phyloP scores from a whole-genome alignment of 2,888 invertebrate species.

The Nemotelus pantherinus region DNA sequence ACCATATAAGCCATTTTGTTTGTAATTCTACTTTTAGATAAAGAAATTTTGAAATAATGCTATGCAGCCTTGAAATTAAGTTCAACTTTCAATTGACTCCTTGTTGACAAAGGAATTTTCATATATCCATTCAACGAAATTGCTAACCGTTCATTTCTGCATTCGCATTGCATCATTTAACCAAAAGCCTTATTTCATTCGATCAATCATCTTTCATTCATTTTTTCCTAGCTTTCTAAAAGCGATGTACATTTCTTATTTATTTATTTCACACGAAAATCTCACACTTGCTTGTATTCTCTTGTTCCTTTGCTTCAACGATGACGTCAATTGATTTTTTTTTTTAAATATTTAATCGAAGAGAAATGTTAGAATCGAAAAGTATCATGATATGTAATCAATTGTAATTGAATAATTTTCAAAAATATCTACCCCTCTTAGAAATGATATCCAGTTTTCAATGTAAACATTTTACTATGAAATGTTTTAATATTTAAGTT shows the following conservation, averaged over 20 bases:
- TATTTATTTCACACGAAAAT: slow-evolving; percentile 22
- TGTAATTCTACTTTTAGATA: slow-evolving; percentile 30
- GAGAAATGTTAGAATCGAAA: no score
- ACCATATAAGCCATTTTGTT: slow-evolving; percentile 38
- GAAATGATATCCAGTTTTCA: no score
- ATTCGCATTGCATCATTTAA: not conserved
- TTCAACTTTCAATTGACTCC: slow-evolving; percentile 53
- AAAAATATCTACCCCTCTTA: no score
- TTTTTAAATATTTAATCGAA: not conserved
- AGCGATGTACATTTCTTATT: slow-evolving; percentile 8
- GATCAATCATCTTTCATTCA: not conserved
- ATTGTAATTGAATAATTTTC: no score
- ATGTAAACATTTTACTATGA: no score
- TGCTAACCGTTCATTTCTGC: not conserved
- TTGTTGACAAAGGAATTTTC: slow-evolving; percentile 62
- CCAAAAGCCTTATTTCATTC: not conserved
- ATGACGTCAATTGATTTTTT: slow-evolving; percentile 60
- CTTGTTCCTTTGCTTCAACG: slow-evolving; percentile 61
- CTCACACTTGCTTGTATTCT: not conserved
- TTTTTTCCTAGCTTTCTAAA: not conserved
- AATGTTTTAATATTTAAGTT: no score
- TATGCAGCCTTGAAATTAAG: not conserved
- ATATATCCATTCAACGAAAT: not conserved
- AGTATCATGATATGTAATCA: no score
- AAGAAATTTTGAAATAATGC: slow-evolving; percentile 5